A percentile compares a stretch with the other conserved stretches of the same genome.
Conservation (phyloP, 2,888 invertebrate genomes). For the Ligdia adustata region DNA sequence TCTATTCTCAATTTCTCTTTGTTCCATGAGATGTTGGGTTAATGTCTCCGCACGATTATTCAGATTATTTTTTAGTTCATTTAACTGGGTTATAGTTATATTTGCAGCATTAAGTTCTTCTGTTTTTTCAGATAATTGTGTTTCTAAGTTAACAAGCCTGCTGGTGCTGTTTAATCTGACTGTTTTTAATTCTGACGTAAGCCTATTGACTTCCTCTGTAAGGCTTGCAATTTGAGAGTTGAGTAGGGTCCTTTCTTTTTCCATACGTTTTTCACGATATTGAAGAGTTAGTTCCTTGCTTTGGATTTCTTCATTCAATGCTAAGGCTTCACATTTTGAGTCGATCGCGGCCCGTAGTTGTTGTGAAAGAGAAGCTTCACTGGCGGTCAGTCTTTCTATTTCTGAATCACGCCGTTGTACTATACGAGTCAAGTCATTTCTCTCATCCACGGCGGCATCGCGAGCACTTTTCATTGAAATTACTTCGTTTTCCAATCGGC, state of each 20-base stretch:
- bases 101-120: slow-evolving; percentile 91
- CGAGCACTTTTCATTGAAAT: slow-evolving; percentile 87
- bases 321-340: slow-evolving; percentile 93
- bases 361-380: slow-evolving; percentile 87
- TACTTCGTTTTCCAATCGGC: slow-evolving; percentile 86
- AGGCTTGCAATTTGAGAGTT: slow-evolving; percentile 91
- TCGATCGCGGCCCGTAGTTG: slow-evolving; percentile 90
- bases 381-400: slow-evolving; percentile 88
- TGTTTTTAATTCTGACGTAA: slow-evolving; percentile 90
- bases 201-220: slow-evolving; percentile 90
- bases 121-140: slow-evolving; percentile 89
- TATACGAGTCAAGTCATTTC: slow-evolving; percentile 88
- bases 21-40: slow-evolving; percentile 88
- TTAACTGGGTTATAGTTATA: slow-evolving; percentile 87
- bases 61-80: slow-evolving; percentile 88
- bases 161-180: slow-evolving; percentile 88
- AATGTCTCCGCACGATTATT: slow-evolving; percentile 87
- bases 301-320: slow-evolving; percentile 91
- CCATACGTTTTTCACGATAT: slow-evolving; percentile 92
- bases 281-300: slow-evolving; percentile 91
- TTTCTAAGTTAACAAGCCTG: slow-evolving; percentile 87
- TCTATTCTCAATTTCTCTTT: slow-evolving; percentile 89
- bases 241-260: slow-evolving; percentile 90
- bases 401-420: slow-evolving; percentile 89
- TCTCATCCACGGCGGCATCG: slow-evolving; percentile 89